phyloP scores from a whole-genome alignment of 2,113 vertebrate genomes.

The Triplophysa tibetana region DNA sequence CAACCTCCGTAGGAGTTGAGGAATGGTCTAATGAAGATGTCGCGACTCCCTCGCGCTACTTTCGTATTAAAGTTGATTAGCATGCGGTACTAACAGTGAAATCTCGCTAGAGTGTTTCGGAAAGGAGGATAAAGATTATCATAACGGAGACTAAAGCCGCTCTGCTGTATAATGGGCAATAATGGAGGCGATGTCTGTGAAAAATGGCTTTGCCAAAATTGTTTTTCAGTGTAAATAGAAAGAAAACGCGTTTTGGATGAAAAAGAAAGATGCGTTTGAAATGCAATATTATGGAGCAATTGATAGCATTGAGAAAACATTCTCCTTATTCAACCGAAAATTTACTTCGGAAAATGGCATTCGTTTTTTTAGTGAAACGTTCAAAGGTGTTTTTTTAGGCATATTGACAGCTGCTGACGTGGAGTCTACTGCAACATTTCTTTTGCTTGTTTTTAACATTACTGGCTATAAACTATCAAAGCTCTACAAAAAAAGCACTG shows the following conservation, averaged over 20 bases:
- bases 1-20: constrained; percentile 63
- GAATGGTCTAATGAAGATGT: constrained; percentile 32
- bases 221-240: constrained; percentile 3
- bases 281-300: constrained; percentile 2
- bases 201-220: constrained; percentile 24
- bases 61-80: constrained; percentile 71
- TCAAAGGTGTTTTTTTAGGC: too few species aligned
- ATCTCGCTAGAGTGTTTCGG: constrained; percentile 17
- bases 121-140: constrained; percentile 37
- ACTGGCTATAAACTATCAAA: too few species aligned
- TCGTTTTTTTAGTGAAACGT: background rate
- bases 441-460: too few species aligned
- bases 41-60: constrained; percentile 52
- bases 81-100: constrained; percentile 65
- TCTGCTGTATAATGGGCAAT: constrained; percentile 34
- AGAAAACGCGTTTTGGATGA: constrained; percentile 9
- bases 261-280: constrained; percentile 19
- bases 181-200: constrained; percentile 14
- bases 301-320: background rate
- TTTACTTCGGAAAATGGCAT: background rate
- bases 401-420: too few species aligned
- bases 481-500: too few species aligned
- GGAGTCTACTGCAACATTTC: too few species aligned
- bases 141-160: constrained; percentile 14
- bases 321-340: constrained; percentile 26